Conservation (phyloP, 2,113 vertebrate genomes). For the Capra hircus region DNA sequence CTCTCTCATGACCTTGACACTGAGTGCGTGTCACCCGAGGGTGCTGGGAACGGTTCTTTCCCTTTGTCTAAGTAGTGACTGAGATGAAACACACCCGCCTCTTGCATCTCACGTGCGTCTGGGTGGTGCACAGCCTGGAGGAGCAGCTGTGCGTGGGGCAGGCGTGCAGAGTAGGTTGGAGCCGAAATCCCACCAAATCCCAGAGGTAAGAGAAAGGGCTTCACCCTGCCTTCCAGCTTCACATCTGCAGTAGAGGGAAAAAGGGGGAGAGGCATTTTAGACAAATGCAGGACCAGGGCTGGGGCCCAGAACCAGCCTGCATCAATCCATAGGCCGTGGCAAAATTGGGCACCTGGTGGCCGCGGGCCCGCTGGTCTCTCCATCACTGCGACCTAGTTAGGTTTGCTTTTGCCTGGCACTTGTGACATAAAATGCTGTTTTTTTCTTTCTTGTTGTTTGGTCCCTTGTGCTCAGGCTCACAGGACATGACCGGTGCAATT, state of each 20-base stretch:
- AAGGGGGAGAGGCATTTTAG: neutral
- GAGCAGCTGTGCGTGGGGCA: fast-evolving
- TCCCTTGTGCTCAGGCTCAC: constrained; percentile 36
- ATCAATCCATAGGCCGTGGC: neutral
- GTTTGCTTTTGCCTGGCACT: neutral
- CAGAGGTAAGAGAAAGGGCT: neutral
- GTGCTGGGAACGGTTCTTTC: fast-evolving
- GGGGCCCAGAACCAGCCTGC: neutral
- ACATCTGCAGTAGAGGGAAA: fast-evolving
- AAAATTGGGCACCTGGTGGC: neutral
- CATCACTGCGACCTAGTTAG: constrained; percentile 49
- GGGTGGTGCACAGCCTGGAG: fast-evolving
- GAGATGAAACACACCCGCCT: neutral
- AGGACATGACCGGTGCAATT: constrained; percentile 53
- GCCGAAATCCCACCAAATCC: neutral
- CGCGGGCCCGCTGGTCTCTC: neutral
- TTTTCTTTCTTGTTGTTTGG: constrained; percentile 20
- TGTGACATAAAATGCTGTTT: constrained; percentile 4
- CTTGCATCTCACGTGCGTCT: fast-evolving
- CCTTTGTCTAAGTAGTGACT: too few species aligned
- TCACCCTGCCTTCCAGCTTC: fast-evolving
- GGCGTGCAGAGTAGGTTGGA: neutral
- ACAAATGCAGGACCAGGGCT: neutral
- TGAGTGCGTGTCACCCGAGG: fast-evolving
- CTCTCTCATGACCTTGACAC: too few species aligned